Evolutionary conservation across 1,140 invertebrate genomes (phyloP).

Genomic region (Zaprionus tsacasi): DNA sequence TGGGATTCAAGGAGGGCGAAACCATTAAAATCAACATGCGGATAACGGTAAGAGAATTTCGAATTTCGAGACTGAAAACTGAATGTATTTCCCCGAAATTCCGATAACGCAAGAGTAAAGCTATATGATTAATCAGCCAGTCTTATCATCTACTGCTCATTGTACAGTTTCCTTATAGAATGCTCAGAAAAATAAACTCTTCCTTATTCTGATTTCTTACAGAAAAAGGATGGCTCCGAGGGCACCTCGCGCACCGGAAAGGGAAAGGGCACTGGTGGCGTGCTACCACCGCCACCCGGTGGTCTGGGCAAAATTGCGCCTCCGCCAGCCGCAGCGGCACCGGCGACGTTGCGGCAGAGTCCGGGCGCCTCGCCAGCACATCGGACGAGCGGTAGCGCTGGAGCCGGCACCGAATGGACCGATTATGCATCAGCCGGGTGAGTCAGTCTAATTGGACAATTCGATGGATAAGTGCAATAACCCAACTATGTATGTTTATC

Average conservation of each 20-base stretch:
- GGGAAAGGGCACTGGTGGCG: slow-evolving; percentile 84
- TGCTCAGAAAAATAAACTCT: too few species aligned
- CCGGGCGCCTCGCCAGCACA: slow-evolving; percentile 90
- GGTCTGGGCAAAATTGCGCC: slow-evolving; percentile 89
- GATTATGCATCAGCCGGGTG: slow-evolving; percentile 91
- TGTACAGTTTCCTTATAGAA: not conserved
- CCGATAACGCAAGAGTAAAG: not conserved
- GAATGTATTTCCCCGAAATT: not conserved
- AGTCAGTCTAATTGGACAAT: slow-evolving; percentile 1
- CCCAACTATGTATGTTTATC: not conserved
- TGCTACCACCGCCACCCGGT: slow-evolving; percentile 80
- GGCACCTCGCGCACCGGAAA: slow-evolving; percentile 87
- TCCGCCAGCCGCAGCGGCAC: slow-evolving; percentile 91
- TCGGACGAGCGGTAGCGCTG: slow-evolving; percentile 85
- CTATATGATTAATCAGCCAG: not conserved
- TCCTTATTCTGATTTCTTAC: not conserved
- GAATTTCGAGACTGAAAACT: not conserved
- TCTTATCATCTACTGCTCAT: not conserved
- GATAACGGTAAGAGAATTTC: slow-evolving; percentile 90
- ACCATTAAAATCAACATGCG: slow-evolving; percentile 99
- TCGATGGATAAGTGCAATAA: not conserved
- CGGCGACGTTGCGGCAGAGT: slow-evolving; percentile 86
- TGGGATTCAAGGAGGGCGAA: slow-evolving; percentile 99
- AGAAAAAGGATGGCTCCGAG: slow-evolving; percentile 96
- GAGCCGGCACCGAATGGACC: slow-evolving; percentile 88